A percentile compares a stretch with the other conserved stretches of the same genome.
These are phyloP conservation scores for Epinephelus fuscoguttatus DNA, from an alignment of 2,113 vertebrate species.

Conservation along the genomic window DNA sequence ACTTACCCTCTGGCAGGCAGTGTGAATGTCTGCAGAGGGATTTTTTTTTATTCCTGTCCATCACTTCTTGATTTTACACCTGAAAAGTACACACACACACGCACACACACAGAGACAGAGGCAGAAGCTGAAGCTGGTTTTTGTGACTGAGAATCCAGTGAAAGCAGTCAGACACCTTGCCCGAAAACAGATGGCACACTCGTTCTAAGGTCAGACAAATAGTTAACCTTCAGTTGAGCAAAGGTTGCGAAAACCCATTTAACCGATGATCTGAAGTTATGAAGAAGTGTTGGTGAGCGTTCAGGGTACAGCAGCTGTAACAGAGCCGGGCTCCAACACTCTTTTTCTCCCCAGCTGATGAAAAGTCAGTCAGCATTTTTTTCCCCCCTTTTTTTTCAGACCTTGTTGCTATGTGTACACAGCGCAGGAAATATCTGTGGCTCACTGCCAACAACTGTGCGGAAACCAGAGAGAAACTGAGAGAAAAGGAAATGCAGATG, in stretches of 20 bases:
- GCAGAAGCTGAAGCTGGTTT: neutral
- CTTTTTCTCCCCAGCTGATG: slow-evolving; percentile 31
- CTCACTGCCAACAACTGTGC: slow-evolving; percentile 55
- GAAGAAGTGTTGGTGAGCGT: slow-evolving; percentile 1
- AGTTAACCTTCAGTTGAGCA: slow-evolving; percentile 21
- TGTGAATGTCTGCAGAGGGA: neutral
- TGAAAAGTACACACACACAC: neutral
- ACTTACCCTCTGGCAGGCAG: slow-evolving; percentile 18
- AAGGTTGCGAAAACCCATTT: slow-evolving; percentile 29
- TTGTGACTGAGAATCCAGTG: slow-evolving; percentile 2
- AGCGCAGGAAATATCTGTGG: slow-evolving; percentile 64
- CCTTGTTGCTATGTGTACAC: slow-evolving; percentile 54
- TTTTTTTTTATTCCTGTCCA: slow-evolving; percentile 24
- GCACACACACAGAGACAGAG: neutral
- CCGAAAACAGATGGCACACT: slow-evolving; percentile 23
- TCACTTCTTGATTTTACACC: slow-evolving; percentile 28
- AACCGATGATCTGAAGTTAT: slow-evolving; percentile 16
- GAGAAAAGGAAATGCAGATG: slow-evolving; percentile 50
- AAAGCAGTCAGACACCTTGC: neutral
- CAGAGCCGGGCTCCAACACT: neutral
- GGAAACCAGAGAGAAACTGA: slow-evolving; percentile 52
- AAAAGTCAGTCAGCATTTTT: slow-evolving; percentile 57
- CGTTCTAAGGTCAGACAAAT: slow-evolving; percentile 27
- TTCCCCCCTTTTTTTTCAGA: neutral
- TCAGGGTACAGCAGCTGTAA: slow-evolving; percentile 11